These are phyloP conservation scores for Leptodactylus fallax DNA, from an alignment of 2,797 vertebrate species.

Conservation along the genomic window DNA sequence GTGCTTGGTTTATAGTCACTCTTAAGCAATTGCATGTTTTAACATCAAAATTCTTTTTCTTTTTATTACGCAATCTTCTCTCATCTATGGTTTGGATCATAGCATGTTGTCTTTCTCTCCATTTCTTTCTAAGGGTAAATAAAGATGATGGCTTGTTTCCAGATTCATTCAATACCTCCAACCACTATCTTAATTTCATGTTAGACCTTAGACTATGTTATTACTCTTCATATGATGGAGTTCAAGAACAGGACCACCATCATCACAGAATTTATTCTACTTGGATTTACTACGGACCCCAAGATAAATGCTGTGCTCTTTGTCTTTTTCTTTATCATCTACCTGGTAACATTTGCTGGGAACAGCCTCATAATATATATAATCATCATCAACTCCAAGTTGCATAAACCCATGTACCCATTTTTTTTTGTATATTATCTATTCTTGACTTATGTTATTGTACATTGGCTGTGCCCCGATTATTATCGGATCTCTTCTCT, in stretches of 20 bases:
- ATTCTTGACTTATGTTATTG: neutral
- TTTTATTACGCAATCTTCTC: no score
- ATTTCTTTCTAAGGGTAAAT: no score
- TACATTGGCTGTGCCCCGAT: neutral
- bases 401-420: slow-evolving; percentile 1
- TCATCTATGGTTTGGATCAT: no score
- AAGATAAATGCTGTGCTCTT: neutral
- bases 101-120: no score
- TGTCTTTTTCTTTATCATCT: neutral
- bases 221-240: neutral
- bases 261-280: neutral
- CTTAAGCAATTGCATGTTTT: no score
- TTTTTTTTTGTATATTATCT: neutral
- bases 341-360: neutral
- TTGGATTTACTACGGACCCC: neutral
- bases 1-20: no score
- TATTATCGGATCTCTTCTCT: neutral
- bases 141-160: no score
- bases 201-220: no score
- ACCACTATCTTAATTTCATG: no score
- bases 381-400: neutral
- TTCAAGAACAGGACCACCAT: neutral
- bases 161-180: no score
- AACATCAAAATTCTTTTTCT: no score
- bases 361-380: neutral